Base-by-base conservation (phyloP, 2,113 vertebrate species). In the Fregetta grallaria region DNA sequence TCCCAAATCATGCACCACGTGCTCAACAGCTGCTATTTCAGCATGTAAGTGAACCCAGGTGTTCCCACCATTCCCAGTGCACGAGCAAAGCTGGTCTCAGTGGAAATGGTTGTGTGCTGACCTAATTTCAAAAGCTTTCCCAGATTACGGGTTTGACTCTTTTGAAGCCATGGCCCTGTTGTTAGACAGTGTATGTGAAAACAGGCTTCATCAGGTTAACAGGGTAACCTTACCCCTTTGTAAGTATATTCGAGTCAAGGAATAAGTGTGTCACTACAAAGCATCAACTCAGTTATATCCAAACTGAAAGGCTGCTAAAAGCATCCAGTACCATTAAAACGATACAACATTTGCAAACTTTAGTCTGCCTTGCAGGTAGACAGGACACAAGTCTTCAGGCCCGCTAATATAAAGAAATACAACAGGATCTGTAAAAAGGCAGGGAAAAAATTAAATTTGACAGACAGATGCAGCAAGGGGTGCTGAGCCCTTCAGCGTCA, bases 401-500 rank as follows among this genome's bases (percentile, higher is more conserved):
- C 42, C 1, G 0, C 47, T 61, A 27, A 59, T 9, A n/a, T 34
- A 75, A 85, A 82, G 52, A 86, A 95, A 79, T 65, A 79, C 59
- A 81, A 68, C 36, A 45, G 56, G 53, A 81, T 68, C 83, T 95
- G 68, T 76, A 63, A 91, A 84, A 89, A 94, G 40, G 40, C 81
- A 78, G 56, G 29, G 7, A 0, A 26, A 75, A 86, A 75, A 80
- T 75, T 21, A 72, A 85, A 65, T 92, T 75, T 67, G 92, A 81
- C 91, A 94, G 91, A 89, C 30, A 92, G 87, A 66, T 77, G 71
- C 80, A 96, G 85, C 50, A 91, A 90, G 62, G 77, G 58, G 61
- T 88, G 81, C 88, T 42, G 65, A 89, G 86, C 91, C 67, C 79
- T 93, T 93, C 90, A 95, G 86, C 15, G 0, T n/a, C 87, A 75